These are phyloP conservation scores for Zeus faber DNA, from an alignment of 2,113 vertebrate species.

Conservation along the genomic window DNA sequence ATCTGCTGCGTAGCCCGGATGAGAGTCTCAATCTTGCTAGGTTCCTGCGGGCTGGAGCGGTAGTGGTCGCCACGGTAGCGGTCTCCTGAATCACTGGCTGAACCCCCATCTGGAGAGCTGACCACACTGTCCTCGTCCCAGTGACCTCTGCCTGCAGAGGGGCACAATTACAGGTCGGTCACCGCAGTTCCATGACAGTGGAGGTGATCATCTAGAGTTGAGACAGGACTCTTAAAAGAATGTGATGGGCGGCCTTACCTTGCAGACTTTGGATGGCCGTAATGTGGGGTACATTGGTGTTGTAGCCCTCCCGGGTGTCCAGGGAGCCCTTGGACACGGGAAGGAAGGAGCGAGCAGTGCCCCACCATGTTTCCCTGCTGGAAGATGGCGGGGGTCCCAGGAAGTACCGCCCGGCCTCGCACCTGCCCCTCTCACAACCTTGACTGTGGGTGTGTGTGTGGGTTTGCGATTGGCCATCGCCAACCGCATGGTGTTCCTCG, in stretches of 20 bases:
- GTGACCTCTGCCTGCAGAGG: slow-evolving; percentile 82
- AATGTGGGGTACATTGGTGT: slow-evolving; percentile 83
- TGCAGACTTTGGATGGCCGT: slow-evolving; percentile 83
- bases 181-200: neutral
- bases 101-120: slow-evolving; percentile 93
- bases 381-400: slow-evolving; percentile 83
- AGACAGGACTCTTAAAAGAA: neutral
- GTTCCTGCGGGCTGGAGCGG: slow-evolving; percentile 84
- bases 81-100: slow-evolving; percentile 91
- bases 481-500: slow-evolving; percentile 73
- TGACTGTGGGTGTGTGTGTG: slow-evolving; percentile 66
- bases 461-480: slow-evolving; percentile 73
- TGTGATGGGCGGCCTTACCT: slow-evolving; percentile 70
- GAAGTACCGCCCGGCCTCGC: slow-evolving; percentile 92
- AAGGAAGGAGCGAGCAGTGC: slow-evolving; percentile 74
- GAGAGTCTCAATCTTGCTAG: slow-evolving; percentile 93
- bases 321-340: slow-evolving; percentile 83
- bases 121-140: slow-evolving; percentile 95
- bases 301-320: slow-evolving; percentile 83
- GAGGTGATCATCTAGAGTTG: too few species aligned
- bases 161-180: slow-evolving; percentile 7
- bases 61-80: slow-evolving; percentile 83
- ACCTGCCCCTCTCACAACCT: slow-evolving; percentile 85
- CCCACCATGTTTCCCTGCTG: slow-evolving; percentile 88
- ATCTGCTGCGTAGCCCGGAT: slow-evolving; percentile 97